Evolutionary conservation across 2,888 invertebrate genomes (phyloP).

Genomic region (Nemoura dubitans): DNA sequence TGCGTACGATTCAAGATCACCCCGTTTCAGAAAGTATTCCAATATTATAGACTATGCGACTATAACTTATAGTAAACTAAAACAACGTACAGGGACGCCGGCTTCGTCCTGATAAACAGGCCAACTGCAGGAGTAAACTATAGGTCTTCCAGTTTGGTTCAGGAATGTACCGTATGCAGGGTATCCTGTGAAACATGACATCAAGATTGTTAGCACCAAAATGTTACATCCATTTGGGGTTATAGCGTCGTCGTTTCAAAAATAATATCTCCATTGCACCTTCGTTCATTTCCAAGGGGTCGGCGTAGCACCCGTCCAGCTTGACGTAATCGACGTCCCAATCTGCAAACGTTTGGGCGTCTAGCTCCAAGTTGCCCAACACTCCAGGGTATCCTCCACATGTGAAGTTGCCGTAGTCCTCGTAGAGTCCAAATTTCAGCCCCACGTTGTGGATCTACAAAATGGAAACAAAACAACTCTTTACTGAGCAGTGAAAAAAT

Average conservation of each 20-base stretch:
- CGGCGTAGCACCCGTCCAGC: conserved; percentile 81
- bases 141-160: conserved; percentile 78
- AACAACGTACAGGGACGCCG: conserved; percentile 64
- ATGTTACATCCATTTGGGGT: too few species aligned
- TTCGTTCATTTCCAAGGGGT: conserved; percentile 65
- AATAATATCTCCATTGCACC: conserved; percentile 60
- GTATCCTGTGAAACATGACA: conserved; percentile 67
- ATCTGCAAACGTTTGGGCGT: conserved; percentile 78
- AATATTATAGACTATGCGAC: conserved; percentile 38
- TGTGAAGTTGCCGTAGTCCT: conserved; percentile 80
- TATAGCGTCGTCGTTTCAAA: too few species aligned
- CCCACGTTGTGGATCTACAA: conserved; percentile 76
- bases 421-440: conserved; percentile 83
- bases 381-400: conserved; percentile 84
- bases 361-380: conserved; percentile 69
- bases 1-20: too few species aligned
- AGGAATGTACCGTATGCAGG: conserved; percentile 73
- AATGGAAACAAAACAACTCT: not conserved
- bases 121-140: conserved; percentile 87
- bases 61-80: not conserved
- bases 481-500: too few species aligned
- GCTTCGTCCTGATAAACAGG: conserved; percentile 77
- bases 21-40: too few species aligned
- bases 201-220: not conserved
- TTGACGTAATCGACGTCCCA: conserved; percentile 87